phyloP scores from a whole-genome alignment of 2,113 vertebrate species.

The Gorsachius goisagi region DNA sequence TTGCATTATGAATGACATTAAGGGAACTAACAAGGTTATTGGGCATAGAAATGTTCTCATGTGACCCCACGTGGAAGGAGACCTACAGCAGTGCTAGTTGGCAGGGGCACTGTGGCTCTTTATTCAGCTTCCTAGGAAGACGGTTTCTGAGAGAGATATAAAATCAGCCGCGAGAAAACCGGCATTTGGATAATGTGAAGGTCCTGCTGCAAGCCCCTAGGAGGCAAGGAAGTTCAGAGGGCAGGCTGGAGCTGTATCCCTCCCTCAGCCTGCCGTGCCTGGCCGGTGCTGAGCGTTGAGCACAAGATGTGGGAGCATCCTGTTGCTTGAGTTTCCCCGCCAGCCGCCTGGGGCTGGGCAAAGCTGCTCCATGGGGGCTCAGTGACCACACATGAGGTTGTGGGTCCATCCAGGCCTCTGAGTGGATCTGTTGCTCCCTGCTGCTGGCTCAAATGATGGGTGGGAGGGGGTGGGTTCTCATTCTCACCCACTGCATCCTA shows the following conservation, averaged over 20 bases:
- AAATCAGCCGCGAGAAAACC: slow-evolving; percentile 21
- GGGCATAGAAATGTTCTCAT: slow-evolving; percentile 86
- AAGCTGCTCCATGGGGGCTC: neutral
- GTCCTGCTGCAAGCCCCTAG: neutral
- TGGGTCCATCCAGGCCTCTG: neutral
- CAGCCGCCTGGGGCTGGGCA: fast-evolving
- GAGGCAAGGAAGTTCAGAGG: neutral
- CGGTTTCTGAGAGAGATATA: slow-evolving; percentile 77
- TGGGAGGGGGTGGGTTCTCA: neutral
- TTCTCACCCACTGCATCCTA: neutral
- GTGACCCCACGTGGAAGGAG: slow-evolving; percentile 89
- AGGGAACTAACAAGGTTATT: slow-evolving; percentile 89
- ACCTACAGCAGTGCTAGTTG: slow-evolving; percentile 91
- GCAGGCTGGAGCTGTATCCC: neutral
- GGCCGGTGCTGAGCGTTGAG: neutral
- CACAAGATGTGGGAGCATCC: neutral
- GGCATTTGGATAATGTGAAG: neutral
- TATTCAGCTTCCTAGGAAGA: slow-evolving; percentile 83
- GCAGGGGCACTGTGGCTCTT: slow-evolving; percentile 86
- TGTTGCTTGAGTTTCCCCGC: neutral
- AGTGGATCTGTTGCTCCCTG: neutral
- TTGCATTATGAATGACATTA: slow-evolving; percentile 90
- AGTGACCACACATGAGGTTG: neutral
- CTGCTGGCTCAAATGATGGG: neutral
- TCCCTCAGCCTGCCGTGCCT: neutral